These are phyloP conservation scores for Meda fulgida DNA, from an alignment of 2,797 vertebrate genomes.

Conservation along the genomic window DNA sequence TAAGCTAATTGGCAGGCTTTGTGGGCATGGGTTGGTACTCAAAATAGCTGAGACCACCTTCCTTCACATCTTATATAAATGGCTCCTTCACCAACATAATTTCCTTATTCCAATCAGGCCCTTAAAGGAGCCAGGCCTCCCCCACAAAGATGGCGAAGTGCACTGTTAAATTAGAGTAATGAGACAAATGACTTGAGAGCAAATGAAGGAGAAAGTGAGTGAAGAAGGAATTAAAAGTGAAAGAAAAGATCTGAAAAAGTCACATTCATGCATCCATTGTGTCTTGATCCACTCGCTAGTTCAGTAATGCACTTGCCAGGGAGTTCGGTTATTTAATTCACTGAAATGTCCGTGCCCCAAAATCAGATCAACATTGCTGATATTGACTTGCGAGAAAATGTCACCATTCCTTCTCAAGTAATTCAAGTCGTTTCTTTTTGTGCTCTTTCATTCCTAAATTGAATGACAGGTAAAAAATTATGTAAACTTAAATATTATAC, in stretches of 20 bases:
- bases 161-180: slow-evolving; percentile 58
- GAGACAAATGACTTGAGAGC: slow-evolving; percentile 51
- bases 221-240: slow-evolving; percentile 14
- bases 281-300: neutral
- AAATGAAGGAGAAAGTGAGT: slow-evolving; percentile 44
- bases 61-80: slow-evolving; percentile 51
- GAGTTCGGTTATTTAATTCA: neutral
- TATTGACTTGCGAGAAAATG: neutral
- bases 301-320: neutral
- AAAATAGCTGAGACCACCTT: slow-evolving; percentile 60
- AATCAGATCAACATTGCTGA: neutral
- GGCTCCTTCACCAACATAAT: slow-evolving; percentile 62
- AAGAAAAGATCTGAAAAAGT: slow-evolving; percentile 2
- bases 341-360: neutral
- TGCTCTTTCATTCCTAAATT: neutral
- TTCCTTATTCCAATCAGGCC: slow-evolving; percentile 66
- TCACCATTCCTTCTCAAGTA: neutral
- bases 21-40: slow-evolving; percentile 56
- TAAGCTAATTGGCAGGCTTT: slow-evolving; percentile 67
- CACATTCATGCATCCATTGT: neutral
- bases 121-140: slow-evolving; percentile 60
- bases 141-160: slow-evolving; percentile 59
- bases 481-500: neutral
- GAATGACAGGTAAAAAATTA: neutral
- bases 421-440: neutral